Percentiles rank a stretch among this genome's conserved stretches.
phyloP scores from a whole-genome alignment of 2,797 vertebrate genomes.

The Pipistrellus pygmaeus region DNA sequence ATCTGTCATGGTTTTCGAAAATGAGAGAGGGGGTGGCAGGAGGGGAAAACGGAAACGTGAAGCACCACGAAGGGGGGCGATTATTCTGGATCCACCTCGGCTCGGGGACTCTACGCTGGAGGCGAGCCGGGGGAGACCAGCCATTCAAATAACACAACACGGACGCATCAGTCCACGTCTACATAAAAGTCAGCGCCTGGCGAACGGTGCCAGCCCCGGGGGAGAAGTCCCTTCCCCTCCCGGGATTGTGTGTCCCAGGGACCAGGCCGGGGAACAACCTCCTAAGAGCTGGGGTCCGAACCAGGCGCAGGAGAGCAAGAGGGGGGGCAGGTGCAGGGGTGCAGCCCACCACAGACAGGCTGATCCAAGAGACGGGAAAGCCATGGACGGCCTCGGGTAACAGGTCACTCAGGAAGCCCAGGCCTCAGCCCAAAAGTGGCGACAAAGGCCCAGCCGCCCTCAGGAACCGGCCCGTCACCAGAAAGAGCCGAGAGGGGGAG shows the following conservation, averaged over 20 bases:
- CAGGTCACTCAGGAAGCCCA: background rate
- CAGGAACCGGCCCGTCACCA: background rate
- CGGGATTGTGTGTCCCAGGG: background rate
- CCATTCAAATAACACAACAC: background rate
- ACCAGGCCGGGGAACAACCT: background rate
- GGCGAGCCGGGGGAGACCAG: background rate
- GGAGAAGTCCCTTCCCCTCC: background rate
- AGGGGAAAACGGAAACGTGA: background rate
- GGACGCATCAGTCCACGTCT: background rate
- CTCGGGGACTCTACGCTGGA: accelerated
- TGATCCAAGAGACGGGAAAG: background rate
- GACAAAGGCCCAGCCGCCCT: background rate
- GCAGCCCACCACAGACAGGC: accelerated
- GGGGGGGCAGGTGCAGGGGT: background rate
- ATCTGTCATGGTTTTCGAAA: background rate
- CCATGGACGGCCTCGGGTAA: background rate
- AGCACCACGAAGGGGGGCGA: background rate
- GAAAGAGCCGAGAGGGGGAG: background rate
- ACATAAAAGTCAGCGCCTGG: background rate
- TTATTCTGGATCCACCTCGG: accelerated
- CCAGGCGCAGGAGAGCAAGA: background rate
- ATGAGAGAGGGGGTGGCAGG: no score
- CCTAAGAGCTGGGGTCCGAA: background rate
- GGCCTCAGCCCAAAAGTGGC: background rate
- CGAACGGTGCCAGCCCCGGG: background rate